These are phyloP conservation scores for Pseudomyrmex dendroicus DNA, from an alignment of 1,140 invertebrate species.

Conservation along the genomic window DNA sequence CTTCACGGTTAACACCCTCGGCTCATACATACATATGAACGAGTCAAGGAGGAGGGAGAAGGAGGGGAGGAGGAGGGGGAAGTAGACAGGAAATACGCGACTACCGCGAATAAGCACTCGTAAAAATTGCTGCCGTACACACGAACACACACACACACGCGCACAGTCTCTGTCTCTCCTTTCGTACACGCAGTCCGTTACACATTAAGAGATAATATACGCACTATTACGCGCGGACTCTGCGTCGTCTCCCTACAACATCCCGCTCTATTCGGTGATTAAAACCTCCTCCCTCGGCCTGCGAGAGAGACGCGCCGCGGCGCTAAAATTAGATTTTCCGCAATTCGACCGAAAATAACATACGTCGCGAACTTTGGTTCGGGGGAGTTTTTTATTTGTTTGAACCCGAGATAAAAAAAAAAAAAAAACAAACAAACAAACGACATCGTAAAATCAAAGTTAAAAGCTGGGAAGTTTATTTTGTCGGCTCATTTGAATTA, in stretches of 20 bases:
- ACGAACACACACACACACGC: no score
- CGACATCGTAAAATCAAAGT: no score
- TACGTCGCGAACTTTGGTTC: no score
- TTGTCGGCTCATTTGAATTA: no score
- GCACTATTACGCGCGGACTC: constrained; percentile 4
- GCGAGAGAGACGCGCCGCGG: not conserved
- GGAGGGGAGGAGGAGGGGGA: no score
- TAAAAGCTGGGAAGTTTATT: no score
- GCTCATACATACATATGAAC: constrained; percentile 51
- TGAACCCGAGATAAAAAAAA: no score
- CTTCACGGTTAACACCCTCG: constrained; percentile 61
- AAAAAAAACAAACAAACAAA: no score
- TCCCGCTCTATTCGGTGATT: constrained; percentile 1
- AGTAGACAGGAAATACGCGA: constrained; percentile 67
- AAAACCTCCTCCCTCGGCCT: not conserved
- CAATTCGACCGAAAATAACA: not conserved
- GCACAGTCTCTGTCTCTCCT: not conserved
- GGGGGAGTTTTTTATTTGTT: no score
- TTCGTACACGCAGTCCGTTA: constrained; percentile 8
- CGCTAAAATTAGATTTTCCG: not conserved
- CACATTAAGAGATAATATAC: constrained; percentile 42
- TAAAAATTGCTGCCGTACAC: constrained; percentile 64
- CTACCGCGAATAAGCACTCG: constrained; percentile 74
- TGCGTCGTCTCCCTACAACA: not conserved
- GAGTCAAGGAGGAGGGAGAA: not conserved